Base-by-base conservation (phyloP, 2,888 invertebrate species). In the Pilophorus perplexus region DNA sequence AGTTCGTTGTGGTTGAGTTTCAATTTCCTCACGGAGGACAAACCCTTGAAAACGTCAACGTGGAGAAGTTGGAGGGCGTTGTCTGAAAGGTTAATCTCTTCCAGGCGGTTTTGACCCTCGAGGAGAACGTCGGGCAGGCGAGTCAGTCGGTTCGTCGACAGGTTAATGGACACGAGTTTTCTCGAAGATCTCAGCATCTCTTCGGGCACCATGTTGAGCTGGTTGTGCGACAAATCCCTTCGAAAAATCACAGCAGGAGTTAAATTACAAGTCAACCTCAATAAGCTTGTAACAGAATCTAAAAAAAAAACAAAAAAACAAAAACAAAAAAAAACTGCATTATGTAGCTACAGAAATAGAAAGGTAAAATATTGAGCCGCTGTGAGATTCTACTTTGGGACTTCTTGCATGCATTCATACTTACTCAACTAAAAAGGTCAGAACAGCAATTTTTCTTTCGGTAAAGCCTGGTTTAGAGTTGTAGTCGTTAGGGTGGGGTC, bases 1-100 rank as follows among this genome's bases (percentile, higher is more conserved):
- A 88, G 82, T 74, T 83, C 80, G 74, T 90, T 90, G 71, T 85
- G 84, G 0, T 86, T 85, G 10, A 89, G 75, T 74, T 87, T 86
- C 52, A 90, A 77, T 69, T 83, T 79, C 73, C 82, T 82, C 37
- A 89, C 76, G 28, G 79, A 79, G 59, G 75, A 78, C 52, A 88
- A 76, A 54, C 82, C 79, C 4, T 74, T 73, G 72, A 88, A 84
- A 1, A 84, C 78, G 55, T 79, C 79, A 44, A 81, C 81, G 67
- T 83, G 81, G 48, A 89, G 77, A 14, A 77, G 78, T 57, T 81
- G 80, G 70, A 90, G 79, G 73, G 80, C 80, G 76, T 90, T 90
- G 67, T 82, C 83, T 2, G 85, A 85, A 18, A 89, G 76, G 77
- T 89, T 89, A 67, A 90, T 77, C 74, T 87, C 85, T 72, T 84